Conservation (phyloP, 1,140 invertebrate species). For the Habropoda laboriosa region DNA sequence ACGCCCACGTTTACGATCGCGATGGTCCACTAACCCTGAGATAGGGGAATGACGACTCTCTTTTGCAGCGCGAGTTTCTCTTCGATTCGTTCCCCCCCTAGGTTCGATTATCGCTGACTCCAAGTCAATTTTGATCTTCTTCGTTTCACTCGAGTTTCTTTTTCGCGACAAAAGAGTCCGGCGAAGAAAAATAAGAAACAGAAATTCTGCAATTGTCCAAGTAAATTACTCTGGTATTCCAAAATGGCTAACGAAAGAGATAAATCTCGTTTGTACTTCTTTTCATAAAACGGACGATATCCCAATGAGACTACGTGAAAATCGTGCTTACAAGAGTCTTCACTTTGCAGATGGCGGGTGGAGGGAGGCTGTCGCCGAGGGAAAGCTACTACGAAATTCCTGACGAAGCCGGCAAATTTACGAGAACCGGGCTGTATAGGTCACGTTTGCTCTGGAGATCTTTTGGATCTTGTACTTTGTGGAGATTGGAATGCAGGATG, state of each 20-base stretch:
- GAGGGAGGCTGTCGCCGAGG: not conserved
- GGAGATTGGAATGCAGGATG: conserved; percentile 60
- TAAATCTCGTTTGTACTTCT: no score
- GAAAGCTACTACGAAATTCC: conserved; percentile 22
- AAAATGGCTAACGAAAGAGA: not conserved
- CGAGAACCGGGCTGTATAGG: conserved; percentile 26
- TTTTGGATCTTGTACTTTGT: conserved; percentile 63
- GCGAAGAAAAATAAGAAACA: no score
- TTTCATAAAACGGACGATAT: no score
- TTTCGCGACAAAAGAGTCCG: no score
- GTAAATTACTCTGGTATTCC: no score
- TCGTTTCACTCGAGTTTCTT: no score
- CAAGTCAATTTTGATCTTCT: no score
- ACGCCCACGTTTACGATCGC: conserved; percentile 65
- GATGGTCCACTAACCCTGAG: conserved; percentile 61
- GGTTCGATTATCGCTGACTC: not conserved
- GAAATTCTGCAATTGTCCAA: no score
- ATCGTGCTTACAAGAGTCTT: conserved; percentile 8
- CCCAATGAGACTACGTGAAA: not conserved
- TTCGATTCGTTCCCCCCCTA: not conserved
- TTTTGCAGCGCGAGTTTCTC: not conserved
- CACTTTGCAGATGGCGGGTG: not conserved
- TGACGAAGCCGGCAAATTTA: conserved; percentile 17
- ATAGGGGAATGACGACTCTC: conserved; percentile 16
- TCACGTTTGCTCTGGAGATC: conserved; percentile 46